Evolutionary conservation across 2,113 vertebrate species (phyloP).

Genomic region (Halcyon malimbica): DNA sequence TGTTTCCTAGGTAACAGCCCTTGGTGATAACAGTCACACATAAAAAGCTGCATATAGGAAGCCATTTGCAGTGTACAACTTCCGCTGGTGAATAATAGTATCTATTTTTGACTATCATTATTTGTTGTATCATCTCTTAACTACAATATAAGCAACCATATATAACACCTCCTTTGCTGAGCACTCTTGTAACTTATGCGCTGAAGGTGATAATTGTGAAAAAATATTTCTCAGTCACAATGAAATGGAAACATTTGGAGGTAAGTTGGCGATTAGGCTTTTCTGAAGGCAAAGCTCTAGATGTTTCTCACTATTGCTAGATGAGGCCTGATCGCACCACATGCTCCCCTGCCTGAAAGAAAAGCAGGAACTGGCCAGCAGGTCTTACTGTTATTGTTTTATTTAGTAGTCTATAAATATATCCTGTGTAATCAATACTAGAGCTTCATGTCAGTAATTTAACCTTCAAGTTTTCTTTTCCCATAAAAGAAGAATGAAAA

Average conservation of each 20-base stretch:
- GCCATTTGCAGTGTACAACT: background rate
- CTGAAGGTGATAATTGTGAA: background rate
- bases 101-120: background rate
- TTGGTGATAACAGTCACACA: background rate
- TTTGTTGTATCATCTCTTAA: background rate
- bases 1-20: constrained; percentile 55
- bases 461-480: background rate
- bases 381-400: background rate
- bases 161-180: background rate
- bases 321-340: background rate
- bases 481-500: background rate
- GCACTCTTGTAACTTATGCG: background rate
- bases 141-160: background rate
- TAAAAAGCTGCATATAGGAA: background rate
- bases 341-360: background rate
- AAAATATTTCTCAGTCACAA: background rate
- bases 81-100: background rate
- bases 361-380: background rate
- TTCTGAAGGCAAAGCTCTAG: background rate
- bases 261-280: background rate
- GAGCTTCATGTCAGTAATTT: background rate
- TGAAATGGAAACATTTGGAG: background rate
- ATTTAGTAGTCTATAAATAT: background rate
- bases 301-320: background rate
- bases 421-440: background rate